Base-by-base conservation (phyloP, 2,113 vertebrate genomes). In the Pseudois nayaur region DNA sequence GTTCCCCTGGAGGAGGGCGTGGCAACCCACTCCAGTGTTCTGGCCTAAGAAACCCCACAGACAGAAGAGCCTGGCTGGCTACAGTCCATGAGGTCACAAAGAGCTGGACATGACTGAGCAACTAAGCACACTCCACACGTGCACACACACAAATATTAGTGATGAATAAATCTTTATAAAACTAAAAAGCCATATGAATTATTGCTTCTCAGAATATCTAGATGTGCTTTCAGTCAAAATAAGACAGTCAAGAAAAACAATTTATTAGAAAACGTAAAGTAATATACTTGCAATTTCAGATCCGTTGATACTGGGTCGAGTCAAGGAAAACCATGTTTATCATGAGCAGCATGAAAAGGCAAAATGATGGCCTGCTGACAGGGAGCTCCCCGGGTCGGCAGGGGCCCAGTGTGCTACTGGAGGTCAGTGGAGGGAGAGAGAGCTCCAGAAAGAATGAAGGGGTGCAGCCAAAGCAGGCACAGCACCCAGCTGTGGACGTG, bases 321-420 rank as follows among this genome's bases (percentile, higher is more conserved):
- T 91, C 74, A 36, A 76, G 25, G 29, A 29, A 45, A 4, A 57
- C 23, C 10, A 40, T 12, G 25, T 59, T 57, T 95, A 36, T 21
- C 36, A 14, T 6, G 57, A 27, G 3, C 57, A 11, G 23, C 0
- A 5, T 59, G 57, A 27, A 59, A 59, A 59, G 57, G 57, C 23
- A 59, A 59, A 59, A 25, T 4, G 23, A 25, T 4, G 3, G 23
- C 3, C 4, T 11, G 3, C 57, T 27, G 57, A 27, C 5, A 27
- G 9, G 3, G 57, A 27, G 2, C 23, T 25, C 23, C 23, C 57
- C 3, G 9, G 55, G 23, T 27, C 9, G 0, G 9, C 5, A 27
- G 57, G 23, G 3, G 23, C 57, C 57, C 57, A 27, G 0, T 11
- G 57, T 27, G 57, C 57, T 59, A 2, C 57, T 25, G 23, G 55